These are phyloP conservation scores for Watersipora subatra DNA, from an alignment of 1,140 invertebrate species.

Conservation along the genomic window DNA sequence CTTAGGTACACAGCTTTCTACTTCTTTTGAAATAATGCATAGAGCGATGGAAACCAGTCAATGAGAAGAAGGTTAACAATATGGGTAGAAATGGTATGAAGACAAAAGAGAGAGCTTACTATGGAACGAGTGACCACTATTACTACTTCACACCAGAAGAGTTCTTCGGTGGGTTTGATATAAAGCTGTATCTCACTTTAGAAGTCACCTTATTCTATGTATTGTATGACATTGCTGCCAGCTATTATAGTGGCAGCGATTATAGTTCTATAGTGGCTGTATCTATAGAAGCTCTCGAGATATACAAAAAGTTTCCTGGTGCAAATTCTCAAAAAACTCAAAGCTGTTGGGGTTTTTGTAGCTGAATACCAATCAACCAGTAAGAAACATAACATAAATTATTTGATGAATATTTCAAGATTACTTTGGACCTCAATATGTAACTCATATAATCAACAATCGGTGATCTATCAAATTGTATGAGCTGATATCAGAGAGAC, in stretches of 20 bases:
- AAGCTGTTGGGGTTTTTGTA: background rate
- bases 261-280: too few species aligned
- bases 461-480: background rate
- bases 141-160: conserved; percentile 23
- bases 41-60: background rate
- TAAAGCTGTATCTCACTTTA: too few species aligned
- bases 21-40: too few species aligned
- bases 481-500: background rate
- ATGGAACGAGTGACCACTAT: conserved; percentile 16
- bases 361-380: too few species aligned
- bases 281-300: too few species aligned
- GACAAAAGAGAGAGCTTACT: conserved; percentile 13
- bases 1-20: too few species aligned
- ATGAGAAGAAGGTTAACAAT: background rate
- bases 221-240: too few species aligned
- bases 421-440: background rate
- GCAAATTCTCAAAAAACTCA: background rate
- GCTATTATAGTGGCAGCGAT: too few species aligned
- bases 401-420: background rate
- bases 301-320: background rate
- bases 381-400: background rate
- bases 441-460: background rate
- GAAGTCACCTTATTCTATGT: too few species aligned
- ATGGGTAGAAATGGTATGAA: background rate
- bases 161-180: conserved; percentile 16